phyloP scores from a whole-genome alignment of 2,888 invertebrate genomes.

The Sarcophaga subvicina region DNA sequence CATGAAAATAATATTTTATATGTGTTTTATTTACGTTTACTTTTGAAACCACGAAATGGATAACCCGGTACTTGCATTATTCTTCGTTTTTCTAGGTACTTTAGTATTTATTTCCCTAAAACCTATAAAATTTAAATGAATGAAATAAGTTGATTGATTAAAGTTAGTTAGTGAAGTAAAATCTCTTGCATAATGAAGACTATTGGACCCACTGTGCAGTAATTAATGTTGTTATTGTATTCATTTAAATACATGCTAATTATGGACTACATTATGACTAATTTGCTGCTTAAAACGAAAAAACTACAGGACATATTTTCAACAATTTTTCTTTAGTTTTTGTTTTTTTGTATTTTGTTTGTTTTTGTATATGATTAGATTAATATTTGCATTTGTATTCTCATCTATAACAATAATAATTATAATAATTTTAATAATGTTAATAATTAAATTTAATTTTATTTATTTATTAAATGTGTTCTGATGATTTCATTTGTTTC shows the following conservation, averaged over 20 bases:
- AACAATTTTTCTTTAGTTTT: slow-evolving; percentile 13
- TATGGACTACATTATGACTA: slow-evolving; percentile 8
- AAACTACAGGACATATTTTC: slow-evolving; percentile 54
- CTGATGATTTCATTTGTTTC: no score
- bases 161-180: no score
- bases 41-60: no score
- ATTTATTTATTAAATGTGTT: no score
- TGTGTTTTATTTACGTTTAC: no score
- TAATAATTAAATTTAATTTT: no score
- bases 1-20: no score
- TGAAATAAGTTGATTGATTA: no score
- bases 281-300: slow-evolving; percentile 8
- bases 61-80: no score
- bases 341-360: neutral
- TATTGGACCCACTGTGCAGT: slow-evolving; percentile 8
- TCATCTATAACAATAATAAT: slow-evolving; percentile 20
- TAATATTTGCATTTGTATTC: neutral
- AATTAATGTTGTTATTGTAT: neutral
- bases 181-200: neutral
- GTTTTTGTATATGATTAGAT: neutral
- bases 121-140: no score
- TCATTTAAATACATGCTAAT: neutral
- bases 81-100: no score
- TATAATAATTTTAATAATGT: neutral
- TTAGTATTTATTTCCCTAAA: no score